These are phyloP conservation scores for Cladorhizidae sp. DNA, from an alignment of 37 sponge, comb jelly and placozoan species.

Conservation along the genomic window DNA sequence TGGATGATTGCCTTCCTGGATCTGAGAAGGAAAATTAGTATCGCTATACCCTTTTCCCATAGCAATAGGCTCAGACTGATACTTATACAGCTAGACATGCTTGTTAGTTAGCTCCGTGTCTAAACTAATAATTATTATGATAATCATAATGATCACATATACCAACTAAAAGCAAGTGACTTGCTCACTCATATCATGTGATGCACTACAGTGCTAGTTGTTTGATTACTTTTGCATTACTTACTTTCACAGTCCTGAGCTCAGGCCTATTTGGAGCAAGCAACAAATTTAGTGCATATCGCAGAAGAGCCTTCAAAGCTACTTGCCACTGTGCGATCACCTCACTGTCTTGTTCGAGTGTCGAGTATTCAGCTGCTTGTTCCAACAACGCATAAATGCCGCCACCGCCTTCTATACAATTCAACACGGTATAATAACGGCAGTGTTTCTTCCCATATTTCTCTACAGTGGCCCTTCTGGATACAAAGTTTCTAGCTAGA, in stretches of 20 bases:
- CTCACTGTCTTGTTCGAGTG: neutral
- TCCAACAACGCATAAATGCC: conserved; percentile 19
- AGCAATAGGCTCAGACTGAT: too few species aligned
- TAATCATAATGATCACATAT: neutral
- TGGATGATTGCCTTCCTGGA: neutral
- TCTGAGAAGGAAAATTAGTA: neutral
- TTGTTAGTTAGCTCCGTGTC: too few species aligned
- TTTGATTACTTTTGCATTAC: neutral
- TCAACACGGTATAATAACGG: conserved; percentile 1
- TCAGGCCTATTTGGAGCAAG: conserved; percentile 59
- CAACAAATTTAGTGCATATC: conserved; percentile 51
- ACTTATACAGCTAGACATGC: too few species aligned
- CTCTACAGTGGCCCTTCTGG: neutral
- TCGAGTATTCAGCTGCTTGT: neutral
- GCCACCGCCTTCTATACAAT: neutral
- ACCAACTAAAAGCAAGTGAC: too few species aligned
- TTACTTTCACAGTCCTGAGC: conserved; percentile 46
- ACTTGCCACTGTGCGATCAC: conserved; percentile 28
- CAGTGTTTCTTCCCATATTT: neutral
- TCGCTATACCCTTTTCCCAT: neutral
- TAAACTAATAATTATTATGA: neutral
- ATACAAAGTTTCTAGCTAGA: conserved; percentile 14
- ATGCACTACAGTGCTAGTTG: neutral
- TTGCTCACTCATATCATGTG: too few species aligned
- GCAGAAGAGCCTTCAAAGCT: conserved; percentile 32